Percentiles rank a stretch among this genome's conserved stretches.
Evolutionary conservation across 2,113 vertebrate genomes (phyloP).

Genomic region (Stomatorhinus ivindoensis): DNA sequence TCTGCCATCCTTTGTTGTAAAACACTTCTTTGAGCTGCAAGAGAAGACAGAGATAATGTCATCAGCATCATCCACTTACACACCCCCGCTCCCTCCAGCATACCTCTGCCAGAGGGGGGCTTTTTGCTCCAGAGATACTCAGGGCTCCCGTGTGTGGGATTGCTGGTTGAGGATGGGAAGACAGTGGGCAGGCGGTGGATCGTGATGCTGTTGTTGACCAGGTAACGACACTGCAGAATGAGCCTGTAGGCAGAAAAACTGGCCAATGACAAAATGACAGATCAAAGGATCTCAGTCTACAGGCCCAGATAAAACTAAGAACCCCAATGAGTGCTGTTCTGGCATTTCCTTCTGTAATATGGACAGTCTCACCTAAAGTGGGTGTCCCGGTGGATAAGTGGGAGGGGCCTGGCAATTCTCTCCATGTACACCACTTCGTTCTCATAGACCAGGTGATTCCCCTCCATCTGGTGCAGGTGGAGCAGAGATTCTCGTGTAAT

Average conservation of each 20-base stretch:
- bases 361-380: conserved; percentile 46
- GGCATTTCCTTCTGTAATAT: not conserved
- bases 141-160: not conserved
- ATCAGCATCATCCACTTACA: not conserved
- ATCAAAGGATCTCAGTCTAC: not conserved
- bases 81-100: not conserved
- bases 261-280: not conserved
- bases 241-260: conserved; percentile 31
- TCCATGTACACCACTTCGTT: conserved; percentile 52
- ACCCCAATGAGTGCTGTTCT: not conserved
- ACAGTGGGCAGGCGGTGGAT: not conserved
- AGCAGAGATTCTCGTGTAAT: not conserved
- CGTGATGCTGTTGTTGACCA: conserved; percentile 26
- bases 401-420: conserved; percentile 30
- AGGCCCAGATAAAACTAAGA: not conserved
- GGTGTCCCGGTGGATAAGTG: conserved; percentile 50
- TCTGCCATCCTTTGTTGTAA: not conserved
- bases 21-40: not conserved
- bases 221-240: conserved; percentile 51
- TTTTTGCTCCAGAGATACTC: not conserved
- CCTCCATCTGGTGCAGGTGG: conserved; percentile 39
- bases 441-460: conserved; percentile 50
- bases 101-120: conserved; percentile 12
- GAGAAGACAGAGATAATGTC: not conserved
- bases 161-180: conserved; percentile 6